Evolutionary conservation across 2,888 invertebrate species (phyloP), one percentile per base, ranked within the genome.

Genomic region (Hemicrepidius hirtus): DNA sequence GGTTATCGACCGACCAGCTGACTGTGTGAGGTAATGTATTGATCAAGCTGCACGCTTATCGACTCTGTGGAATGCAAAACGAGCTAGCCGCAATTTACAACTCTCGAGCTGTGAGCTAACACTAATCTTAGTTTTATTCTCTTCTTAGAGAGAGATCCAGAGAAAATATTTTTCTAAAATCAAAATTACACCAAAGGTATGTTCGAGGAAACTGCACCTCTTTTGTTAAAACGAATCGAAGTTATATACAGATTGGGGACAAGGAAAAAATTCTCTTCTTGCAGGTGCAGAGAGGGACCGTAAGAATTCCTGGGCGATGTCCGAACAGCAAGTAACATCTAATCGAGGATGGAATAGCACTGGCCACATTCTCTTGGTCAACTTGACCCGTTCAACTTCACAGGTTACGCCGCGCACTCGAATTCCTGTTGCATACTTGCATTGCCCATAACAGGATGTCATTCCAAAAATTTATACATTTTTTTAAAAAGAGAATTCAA

Each of bases 251-350:
- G 35, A 44, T 44, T 55, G 35, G 41, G 50, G 50, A 37, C 46
- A 63, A 50, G 49, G 24, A 59, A 62, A 67, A 62, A 65, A 53
- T 63, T 20, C 57, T 37, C 37, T 18, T 57, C 62, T 49, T 67
- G 73, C 74, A 77, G 73, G 75, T 77, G 75, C 73, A 68, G 79
- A 81, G 80, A 82, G 80, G 79, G 80, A 64, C 82, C 83, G 81
- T 82, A 82, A 82, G 83, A 83, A 85, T 84, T 84, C 84, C 84
- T 84, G 82, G 82, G 80, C 84, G 80, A 83, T 84, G 84, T 82
- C 82, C 82, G 84, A 84, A 83, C 84, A 44, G 84, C 84, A 83
- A 84, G 81, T 83, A 72, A 55, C 67, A 72, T 72, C 67, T 68
- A 68, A 71, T 71, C 72, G 59, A 68, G 68, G 64, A 72, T 72